A percentile compares a stretch with the other conserved stretches of the same genome.
phyloP scores from a whole-genome alignment of 2,888 invertebrate genomes.

The Noctua fimbriata region DNA sequence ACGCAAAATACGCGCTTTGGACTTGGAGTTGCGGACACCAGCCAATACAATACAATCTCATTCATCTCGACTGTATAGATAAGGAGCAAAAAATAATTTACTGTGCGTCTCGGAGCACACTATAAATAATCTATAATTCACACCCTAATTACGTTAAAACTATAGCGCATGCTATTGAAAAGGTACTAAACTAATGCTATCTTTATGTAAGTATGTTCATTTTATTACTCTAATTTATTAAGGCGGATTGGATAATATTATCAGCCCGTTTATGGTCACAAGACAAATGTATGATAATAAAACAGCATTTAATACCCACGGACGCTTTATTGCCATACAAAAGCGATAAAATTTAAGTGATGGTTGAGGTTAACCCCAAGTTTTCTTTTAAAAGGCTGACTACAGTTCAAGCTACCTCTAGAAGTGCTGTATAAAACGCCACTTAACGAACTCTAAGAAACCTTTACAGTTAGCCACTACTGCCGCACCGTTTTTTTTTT shows the following conservation, averaged over 20 bases:
- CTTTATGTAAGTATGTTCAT: constrained; percentile 3
- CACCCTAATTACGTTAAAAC: background rate
- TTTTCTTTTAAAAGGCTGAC: background rate
- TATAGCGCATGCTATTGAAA: background rate
- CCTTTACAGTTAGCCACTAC: background rate
- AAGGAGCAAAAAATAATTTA: too few species aligned
- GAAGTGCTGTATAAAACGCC: background rate
- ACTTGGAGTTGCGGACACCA: too few species aligned
- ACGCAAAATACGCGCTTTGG: too few species aligned
- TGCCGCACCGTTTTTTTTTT: background rate
- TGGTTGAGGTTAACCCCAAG: constrained; percentile 9
- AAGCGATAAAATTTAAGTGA: constrained; percentile 12
- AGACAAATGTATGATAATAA: constrained; percentile 12
- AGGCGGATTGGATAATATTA: background rate
- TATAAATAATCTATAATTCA: background rate
- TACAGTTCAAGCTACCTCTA: background rate
- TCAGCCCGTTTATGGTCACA: constrained; percentile 19
- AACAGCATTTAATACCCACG: constrained; percentile 1
- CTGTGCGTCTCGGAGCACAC: too few species aligned
- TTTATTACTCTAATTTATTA: constrained; percentile 27
- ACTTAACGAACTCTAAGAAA: background rate
- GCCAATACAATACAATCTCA: background rate
- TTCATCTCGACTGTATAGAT: too few species aligned
- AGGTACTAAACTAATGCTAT: constrained; percentile 16
- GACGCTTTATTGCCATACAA: background rate